Percentiles rank a stretch among this genome's conserved stretches.
Conservation (phyloP, 2,888 invertebrate genomes). For the Galerucella calmariensis region DNA sequence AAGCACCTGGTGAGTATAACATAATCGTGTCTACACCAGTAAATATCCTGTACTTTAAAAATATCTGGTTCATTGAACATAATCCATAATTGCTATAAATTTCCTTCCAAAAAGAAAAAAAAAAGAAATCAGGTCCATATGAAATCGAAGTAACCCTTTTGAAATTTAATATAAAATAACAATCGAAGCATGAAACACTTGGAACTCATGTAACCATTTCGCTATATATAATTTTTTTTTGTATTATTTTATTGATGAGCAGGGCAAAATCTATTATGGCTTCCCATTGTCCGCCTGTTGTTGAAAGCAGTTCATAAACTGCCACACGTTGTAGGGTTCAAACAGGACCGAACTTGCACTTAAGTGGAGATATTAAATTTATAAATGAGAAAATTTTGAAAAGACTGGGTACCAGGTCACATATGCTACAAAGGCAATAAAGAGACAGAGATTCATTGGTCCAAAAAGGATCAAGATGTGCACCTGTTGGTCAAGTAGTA, state of each 20-base stretch:
- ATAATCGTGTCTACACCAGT: slow-evolving; percentile 16
- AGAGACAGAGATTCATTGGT: no score
- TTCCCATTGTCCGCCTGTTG: slow-evolving; percentile 45
- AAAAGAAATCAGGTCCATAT: slow-evolving; percentile 39
- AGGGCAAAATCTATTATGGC: slow-evolving; percentile 43
- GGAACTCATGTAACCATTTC: slow-evolving; percentile 46
- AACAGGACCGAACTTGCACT: slow-evolving; percentile 30
- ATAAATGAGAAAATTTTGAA: no score
- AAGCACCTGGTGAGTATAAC: not conserved
- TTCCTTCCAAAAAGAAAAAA: slow-evolving; percentile 35
- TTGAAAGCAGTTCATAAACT: slow-evolving; percentile 34
- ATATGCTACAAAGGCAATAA: no score
- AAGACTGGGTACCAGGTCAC: no score
- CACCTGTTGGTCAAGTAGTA: not conserved
- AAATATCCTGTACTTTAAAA: slow-evolving; percentile 27
- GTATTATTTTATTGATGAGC: slow-evolving; percentile 46
- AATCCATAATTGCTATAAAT: slow-evolving; percentile 43
- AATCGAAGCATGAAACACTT: slow-evolving; percentile 42
- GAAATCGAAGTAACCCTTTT: slow-evolving; percentile 48
- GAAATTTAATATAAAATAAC: slow-evolving; percentile 45
- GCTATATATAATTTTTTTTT: slow-evolving; percentile 45
- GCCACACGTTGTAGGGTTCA: slow-evolving; percentile 28
- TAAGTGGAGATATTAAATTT: not conserved
- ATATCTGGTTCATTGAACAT: slow-evolving; percentile 36
- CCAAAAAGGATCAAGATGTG: no score